phyloP scores from a whole-genome alignment of 1,140 invertebrate genomes.

The Halesus radiatus region DNA sequence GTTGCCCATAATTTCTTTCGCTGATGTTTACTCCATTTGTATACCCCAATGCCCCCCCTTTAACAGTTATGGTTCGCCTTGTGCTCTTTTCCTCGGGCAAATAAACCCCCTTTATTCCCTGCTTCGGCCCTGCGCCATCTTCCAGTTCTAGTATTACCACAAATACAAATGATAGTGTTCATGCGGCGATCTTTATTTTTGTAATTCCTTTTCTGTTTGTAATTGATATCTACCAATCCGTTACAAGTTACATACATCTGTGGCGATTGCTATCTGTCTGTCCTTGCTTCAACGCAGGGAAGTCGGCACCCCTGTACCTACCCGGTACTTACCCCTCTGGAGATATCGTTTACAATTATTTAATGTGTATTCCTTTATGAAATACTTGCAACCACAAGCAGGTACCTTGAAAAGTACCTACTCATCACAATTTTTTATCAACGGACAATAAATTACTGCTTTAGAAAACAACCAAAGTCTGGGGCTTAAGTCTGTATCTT shows the following conservation, averaged over 20 bases:
- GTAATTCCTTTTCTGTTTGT: slow-evolving; percentile 39
- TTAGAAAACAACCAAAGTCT: no score
- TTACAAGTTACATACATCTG: slow-evolving; percentile 3
- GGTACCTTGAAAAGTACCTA: background rate
- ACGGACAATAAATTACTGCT: no score
- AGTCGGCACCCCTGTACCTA: background rate
- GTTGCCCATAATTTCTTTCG: no score
- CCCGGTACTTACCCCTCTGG: background rate
- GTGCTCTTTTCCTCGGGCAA: no score
- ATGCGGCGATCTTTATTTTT: slow-evolving; percentile 22
- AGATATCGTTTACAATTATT: slow-evolving; percentile 24
- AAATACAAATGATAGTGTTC: slow-evolving; percentile 18
- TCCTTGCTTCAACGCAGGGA: background rate
- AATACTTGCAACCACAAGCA: background rate
- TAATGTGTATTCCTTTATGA: slow-evolving; percentile 16
- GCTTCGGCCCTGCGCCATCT: slow-evolving; percentile 3
- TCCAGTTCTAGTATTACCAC: slow-evolving; percentile 29
- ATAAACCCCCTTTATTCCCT: background rate
- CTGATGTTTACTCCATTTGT: no score
- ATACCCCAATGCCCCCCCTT: no score
- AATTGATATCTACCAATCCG: slow-evolving; percentile 29
- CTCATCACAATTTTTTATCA: no score
- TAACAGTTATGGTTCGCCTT: no score
- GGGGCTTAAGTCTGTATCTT: no score
- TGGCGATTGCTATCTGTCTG: slow-evolving; percentile 21